A percentile compares a stretch with the other conserved stretches of the same genome.
phyloP scores from a whole-genome alignment of 64 coral and sea anemone genomes.

The Exaiptasia diaphana region DNA sequence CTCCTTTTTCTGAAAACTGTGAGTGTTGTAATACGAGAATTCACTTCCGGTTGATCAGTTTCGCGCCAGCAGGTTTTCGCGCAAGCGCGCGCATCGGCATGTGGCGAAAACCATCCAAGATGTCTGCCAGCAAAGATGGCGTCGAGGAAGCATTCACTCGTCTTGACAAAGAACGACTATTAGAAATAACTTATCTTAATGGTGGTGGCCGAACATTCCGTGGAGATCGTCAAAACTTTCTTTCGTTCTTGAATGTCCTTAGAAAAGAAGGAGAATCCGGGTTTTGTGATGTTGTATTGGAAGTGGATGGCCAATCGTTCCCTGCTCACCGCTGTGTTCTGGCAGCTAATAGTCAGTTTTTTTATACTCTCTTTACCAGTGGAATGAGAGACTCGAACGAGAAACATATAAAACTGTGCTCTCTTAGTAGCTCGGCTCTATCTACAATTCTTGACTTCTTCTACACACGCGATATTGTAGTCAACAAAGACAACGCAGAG shows the following conservation, averaged over 20 bases:
- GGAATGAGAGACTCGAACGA: slow-evolving; percentile 66
- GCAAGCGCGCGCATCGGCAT: slow-evolving; percentile 4
- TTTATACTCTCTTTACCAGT: slow-evolving; percentile 74
- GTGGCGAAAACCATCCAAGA: neutral
- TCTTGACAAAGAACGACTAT: slow-evolving; percentile 15
- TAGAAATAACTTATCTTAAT: neutral
- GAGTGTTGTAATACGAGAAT: too few relatives aligned
- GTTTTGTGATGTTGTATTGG: slow-evolving; percentile 70
- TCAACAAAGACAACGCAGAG: slow-evolving; percentile 54
- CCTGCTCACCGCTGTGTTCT: slow-evolving; percentile 59
- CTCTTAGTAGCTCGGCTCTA: slow-evolving; percentile 9
- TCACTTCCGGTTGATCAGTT: neutral
- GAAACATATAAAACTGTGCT: slow-evolving; percentile 41
- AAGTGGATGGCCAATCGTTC: slow-evolving; percentile 60
- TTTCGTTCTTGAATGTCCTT: slow-evolving; percentile 20
- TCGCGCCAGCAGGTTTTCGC: neutral
- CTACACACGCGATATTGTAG: slow-evolving; percentile 46
- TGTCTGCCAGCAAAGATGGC: neutral
- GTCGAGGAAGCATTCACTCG: slow-evolving; percentile 1
- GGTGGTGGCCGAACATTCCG: slow-evolving; percentile 3
- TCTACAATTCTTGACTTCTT: slow-evolving; percentile 66
- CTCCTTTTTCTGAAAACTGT: too few relatives aligned
- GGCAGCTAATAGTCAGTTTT: slow-evolving; percentile 76
- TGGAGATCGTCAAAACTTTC: neutral
- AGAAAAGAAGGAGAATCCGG: slow-evolving; percentile 64